Base-by-base conservation (phyloP, 1,140 invertebrate genomes). In the Cydia splendana region DNA sequence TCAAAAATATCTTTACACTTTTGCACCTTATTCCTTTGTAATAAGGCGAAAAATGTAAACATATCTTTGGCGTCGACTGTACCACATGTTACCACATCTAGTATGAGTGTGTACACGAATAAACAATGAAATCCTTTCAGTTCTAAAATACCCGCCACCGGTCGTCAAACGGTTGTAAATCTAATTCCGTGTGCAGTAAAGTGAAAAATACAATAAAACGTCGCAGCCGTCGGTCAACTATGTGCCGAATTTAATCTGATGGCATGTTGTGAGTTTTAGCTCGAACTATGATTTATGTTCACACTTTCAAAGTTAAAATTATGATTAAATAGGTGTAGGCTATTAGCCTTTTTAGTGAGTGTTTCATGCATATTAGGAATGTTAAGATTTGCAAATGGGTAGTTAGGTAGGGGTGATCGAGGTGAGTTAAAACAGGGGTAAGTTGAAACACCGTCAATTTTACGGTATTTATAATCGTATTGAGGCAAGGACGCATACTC, bases 121-220 rank as follows among this genome's bases (percentile, higher is more conserved):
- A 69, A 28, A 34, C 30, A 34, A 38, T 42, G 34, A 71, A 71
- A 71, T 18, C 34, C 38, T 20, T 71, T 42, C 18, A 38, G 15
- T 34, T 42, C 18, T 12, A 24, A 51, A 57, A 20, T 74, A 74
- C 15, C 18, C 18, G 73, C 73, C 34, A 48, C 20, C 38, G 18
- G 73, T 53, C 51, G 51, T 74, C 45, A 51, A 74, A 28, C 45
- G 42, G 51, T 53, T 57, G 65, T 76, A 71, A 71, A 76, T 76
- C 75, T 76, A 76, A 73, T 71, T 76, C 67, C 9, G 75, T 53
- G 67, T 71, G 75, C 75, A 76, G 45, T 76, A 76, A 76, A 76
- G 51, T 67, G 45, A 76, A 76, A 76, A 76, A 76, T 76, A 67
- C 75, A 76, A 76, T 76, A 71, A 76, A 76, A 48, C 75, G 75